Percentiles rank a stretch among this genome's conserved stretches.
Conservation (phyloP, 2,797 vertebrate species). For the Liparis tanakae region DNA sequence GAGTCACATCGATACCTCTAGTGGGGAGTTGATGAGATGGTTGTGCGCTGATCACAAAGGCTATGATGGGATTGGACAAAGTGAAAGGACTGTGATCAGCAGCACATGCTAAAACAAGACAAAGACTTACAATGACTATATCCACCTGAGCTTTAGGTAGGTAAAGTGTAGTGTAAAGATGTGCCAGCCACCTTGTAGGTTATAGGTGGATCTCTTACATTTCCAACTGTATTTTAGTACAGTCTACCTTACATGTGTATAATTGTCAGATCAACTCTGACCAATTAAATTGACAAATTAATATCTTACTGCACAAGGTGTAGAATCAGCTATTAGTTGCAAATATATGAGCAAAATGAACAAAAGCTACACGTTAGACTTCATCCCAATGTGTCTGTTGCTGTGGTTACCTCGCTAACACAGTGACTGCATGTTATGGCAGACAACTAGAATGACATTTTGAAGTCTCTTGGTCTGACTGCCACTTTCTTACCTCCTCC, state of each 20-base stretch:
- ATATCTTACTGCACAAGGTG: slow-evolving; percentile 10
- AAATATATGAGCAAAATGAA: slow-evolving; percentile 3
- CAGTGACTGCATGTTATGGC: not conserved
- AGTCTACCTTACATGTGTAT: not conserved
- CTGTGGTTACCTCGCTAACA: slow-evolving; percentile 1
- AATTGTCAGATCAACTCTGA: not conserved
- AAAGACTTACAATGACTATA: not conserved
- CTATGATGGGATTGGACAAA: not conserved
- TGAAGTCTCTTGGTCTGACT: not conserved
- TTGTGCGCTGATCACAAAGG: not conserved
- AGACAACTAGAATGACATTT: not conserved
- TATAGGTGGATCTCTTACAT: not conserved
- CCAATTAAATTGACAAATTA: slow-evolving; percentile 4
- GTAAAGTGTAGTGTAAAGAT: not conserved
- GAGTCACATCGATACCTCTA: slow-evolving; percentile 6
- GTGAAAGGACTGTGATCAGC: not conserved
- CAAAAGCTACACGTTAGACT: not conserved
- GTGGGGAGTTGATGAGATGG: not conserved
- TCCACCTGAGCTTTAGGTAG: not conserved
- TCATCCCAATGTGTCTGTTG: not conserved
- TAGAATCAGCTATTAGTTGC: not conserved
- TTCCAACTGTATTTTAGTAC: slow-evolving; percentile 21
- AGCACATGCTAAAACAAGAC: not conserved
- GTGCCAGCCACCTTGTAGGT: not conserved
- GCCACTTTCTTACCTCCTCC: slow-evolving; percentile 17